These are phyloP conservation scores for Brachycybe producta DNA, from an alignment of 2,888 invertebrate genomes.

Conservation along the genomic window DNA sequence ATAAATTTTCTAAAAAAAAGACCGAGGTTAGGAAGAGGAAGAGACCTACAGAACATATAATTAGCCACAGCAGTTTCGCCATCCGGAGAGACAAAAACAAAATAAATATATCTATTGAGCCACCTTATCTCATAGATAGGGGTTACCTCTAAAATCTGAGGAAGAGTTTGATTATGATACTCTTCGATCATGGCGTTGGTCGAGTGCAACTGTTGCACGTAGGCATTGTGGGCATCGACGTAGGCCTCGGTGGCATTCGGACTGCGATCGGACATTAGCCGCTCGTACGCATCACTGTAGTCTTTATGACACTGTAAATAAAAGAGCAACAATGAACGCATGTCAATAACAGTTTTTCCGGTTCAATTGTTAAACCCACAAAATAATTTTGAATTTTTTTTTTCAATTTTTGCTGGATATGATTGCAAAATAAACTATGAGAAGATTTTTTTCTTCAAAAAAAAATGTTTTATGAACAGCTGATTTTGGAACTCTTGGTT, in stretches of 20 bases:
- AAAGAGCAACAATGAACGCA: slow-evolving; percentile 2
- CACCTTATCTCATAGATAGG: too few relatives aligned
- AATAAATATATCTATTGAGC: too few relatives aligned
- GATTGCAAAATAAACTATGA: too few relatives aligned
- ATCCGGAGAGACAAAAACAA: too few relatives aligned
- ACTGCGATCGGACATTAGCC: slow-evolving; percentile 54
- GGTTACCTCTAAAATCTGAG: slow-evolving; percentile 63
- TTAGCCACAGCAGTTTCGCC: too few relatives aligned
- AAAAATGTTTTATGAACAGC: too few relatives aligned
- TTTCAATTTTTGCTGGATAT: too few relatives aligned
- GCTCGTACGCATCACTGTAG: slow-evolving; percentile 70
- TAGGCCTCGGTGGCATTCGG: slow-evolving; percentile 49
- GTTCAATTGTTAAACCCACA: not conserved
- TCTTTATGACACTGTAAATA: slow-evolving; percentile 65
- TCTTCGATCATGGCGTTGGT: slow-evolving; percentile 86
- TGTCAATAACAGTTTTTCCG: not conserved
- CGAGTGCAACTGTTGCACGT: slow-evolving; percentile 80
- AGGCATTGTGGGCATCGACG: slow-evolving; percentile 84
- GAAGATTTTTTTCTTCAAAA: too few relatives aligned
- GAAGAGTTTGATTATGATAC: slow-evolving; percentile 72
- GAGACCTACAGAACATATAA: not conserved
- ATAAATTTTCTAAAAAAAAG: too few relatives aligned
- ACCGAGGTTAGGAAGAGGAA: not conserved
- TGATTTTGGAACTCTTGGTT: too few relatives aligned
- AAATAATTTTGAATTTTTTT: too few relatives aligned